These are phyloP conservation scores for Drosophila cardini DNA, from an alignment of 1,140 invertebrate genomes.

Conservation along the genomic window DNA sequence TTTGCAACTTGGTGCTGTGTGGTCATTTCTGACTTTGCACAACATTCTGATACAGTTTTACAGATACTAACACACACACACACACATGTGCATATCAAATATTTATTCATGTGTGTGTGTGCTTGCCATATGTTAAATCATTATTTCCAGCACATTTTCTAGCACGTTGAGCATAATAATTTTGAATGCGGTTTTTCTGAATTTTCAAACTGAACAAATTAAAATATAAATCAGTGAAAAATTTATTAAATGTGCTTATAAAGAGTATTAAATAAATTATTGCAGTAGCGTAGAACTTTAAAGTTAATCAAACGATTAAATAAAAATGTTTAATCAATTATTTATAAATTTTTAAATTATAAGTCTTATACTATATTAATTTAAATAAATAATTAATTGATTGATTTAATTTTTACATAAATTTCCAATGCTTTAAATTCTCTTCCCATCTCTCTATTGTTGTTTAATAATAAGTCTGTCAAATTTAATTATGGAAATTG, in stretches of 20 bases:
- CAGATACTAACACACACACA: constrained; percentile 13
- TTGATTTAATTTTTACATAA: no score
- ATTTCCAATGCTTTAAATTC: not conserved
- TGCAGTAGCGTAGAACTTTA: no score
- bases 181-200: constrained; percentile 70
- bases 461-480: not conserved
- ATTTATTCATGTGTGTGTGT: constrained; percentile 6
- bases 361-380: no score
- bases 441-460: not conserved
- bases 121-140: constrained; percentile 9
- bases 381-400: no score
- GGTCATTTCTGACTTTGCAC: constrained; percentile 41
- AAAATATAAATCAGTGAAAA: not conserved
- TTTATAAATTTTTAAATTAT: no score
- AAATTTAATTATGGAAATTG: not conserved
- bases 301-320: no score
- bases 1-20: constrained; percentile 47
- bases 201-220: constrained; percentile 35
- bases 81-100: constrained; percentile 10
- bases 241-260: no score
- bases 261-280: no score
- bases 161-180: constrained; percentile 75
- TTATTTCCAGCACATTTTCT: constrained; percentile 62
- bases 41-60: constrained; percentile 17
- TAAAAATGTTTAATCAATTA: no score